Evolutionary conservation across 53 echinoderm and acorn worm genomes (phyloP).

Genomic region (Paracentrotus lividus): DNA sequence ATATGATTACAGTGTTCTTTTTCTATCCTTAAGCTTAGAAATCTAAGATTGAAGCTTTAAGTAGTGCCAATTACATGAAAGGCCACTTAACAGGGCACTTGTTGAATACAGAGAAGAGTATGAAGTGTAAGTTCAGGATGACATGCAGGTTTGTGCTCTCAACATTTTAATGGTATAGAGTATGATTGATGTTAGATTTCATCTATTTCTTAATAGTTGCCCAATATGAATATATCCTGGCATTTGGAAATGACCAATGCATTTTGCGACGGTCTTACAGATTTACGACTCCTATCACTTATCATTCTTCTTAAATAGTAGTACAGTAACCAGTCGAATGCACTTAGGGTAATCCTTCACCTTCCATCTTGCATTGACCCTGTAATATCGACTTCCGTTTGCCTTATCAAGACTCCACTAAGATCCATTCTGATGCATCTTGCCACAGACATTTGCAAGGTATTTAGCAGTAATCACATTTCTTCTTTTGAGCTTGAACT

Average conservation of each 20-base stretch:
- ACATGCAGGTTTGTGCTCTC: too few relatives aligned
- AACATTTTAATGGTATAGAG: neutral
- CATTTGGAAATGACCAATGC: neutral
- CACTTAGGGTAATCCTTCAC: neutral
- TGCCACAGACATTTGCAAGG: constrained; percentile 34
- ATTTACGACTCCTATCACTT: neutral
- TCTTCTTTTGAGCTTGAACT: constrained; percentile 12
- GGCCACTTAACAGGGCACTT: too few relatives aligned
- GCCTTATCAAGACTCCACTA: neutral
- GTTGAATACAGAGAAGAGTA: too few relatives aligned
- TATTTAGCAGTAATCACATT: constrained; percentile 29
- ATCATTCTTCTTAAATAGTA: neutral
- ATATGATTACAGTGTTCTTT: too few relatives aligned
- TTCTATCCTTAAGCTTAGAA: too few relatives aligned
- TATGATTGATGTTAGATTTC: neutral
- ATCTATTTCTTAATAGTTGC: neutral
- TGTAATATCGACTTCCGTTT: neutral
- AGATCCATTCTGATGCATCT: constrained; percentile 4
- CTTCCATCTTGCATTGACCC: constrained; percentile 14
- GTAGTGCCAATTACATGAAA: too few relatives aligned
- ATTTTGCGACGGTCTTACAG: neutral
- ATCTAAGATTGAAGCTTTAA: too few relatives aligned
- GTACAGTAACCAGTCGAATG: neutral
- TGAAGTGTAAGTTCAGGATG: too few relatives aligned
- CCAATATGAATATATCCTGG: neutral